A percentile compares a stretch with the other conserved stretches of the same genome.
phyloP scores from a whole-genome alignment of 2,888 invertebrate genomes.

The Pollenia angustigena region DNA sequence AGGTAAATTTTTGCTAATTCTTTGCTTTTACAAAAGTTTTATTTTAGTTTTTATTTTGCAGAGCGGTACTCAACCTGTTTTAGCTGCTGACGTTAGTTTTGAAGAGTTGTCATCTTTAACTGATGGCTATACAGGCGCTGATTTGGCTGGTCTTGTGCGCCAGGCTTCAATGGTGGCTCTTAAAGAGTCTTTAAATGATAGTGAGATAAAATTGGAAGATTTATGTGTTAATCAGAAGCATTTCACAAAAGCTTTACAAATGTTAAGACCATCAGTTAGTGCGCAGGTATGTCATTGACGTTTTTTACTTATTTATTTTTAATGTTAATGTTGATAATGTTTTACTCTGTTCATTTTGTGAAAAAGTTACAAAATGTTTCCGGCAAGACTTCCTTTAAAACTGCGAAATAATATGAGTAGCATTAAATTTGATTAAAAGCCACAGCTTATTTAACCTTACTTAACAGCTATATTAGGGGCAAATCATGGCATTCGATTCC shows the following conservation, averaged over 20 bases:
- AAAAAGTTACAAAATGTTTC: no score
- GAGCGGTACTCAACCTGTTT: constrained; percentile 91
- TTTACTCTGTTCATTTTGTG: background rate
- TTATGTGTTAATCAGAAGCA: constrained; percentile 88
- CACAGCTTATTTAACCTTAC: no score
- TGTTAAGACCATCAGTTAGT: constrained; percentile 94
- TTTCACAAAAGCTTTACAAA: constrained; percentile 90
- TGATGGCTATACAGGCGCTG: constrained; percentile 96
- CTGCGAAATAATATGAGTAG: no score
- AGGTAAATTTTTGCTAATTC: constrained; percentile 85
- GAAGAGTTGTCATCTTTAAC: constrained; percentile 88
- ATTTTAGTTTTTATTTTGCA: constrained; percentile 79
- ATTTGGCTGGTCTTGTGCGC: constrained; percentile 94
- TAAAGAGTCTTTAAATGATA: constrained; percentile 89
- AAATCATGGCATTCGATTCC: no score
- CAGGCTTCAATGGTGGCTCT: constrained; percentile 94
- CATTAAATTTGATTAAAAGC: no score
- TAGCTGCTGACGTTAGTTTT: constrained; percentile 91
- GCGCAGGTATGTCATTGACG: constrained; percentile 85
- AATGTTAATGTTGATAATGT: background rate
- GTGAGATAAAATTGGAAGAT: constrained; percentile 84
- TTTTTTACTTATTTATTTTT: background rate
- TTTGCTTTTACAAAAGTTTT: background rate
- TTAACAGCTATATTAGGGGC: no score
- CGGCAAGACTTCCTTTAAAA: no score